A percentile compares a stretch with the other conserved stretches of the same genome.
Evolutionary conservation across 2,113 vertebrate genomes (phyloP).

Genomic region (Tupaia chinensis): DNA sequence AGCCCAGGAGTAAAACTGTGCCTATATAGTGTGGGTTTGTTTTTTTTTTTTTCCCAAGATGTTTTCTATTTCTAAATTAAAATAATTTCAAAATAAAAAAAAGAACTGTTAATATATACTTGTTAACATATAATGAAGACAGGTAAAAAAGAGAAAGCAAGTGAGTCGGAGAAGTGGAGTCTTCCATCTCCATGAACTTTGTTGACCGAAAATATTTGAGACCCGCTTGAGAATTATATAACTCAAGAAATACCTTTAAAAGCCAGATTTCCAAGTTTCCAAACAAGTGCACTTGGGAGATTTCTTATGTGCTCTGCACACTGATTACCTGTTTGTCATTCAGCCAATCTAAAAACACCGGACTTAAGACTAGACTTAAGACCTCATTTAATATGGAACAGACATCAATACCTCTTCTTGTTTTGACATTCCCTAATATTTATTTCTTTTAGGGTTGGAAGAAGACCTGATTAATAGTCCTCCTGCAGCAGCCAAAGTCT

Average conservation of each 20-base stretch:
- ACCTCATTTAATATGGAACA: constrained; percentile 40
- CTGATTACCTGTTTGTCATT: neutral
- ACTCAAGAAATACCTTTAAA: constrained; percentile 11
- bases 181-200: neutral
- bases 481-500: neutral
- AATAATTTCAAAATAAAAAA: too few species aligned
- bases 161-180: neutral
- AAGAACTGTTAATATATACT: too few species aligned
- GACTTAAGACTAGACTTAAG: constrained; percentile 38
- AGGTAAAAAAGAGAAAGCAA: neutral
- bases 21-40: too few species aligned
- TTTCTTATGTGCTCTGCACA: neutral
- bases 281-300: neutral
- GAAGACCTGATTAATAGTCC: constrained; percentile 18
- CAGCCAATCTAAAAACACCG: constrained; percentile 35
- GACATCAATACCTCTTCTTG: neutral
- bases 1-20: too few species aligned
- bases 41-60: too few species aligned
- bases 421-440: constrained; percentile 18
- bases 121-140: neutral
- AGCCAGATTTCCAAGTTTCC: constrained; percentile 19
- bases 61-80: too few species aligned
- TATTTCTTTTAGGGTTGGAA: constrained; percentile 1
- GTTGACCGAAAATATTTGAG: neutral
- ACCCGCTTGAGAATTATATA: neutral